Percentiles rank a stretch among this genome's conserved stretches.
Conservation (phyloP, 2,113 vertebrate species). For the Lanius ludovicianus region DNA sequence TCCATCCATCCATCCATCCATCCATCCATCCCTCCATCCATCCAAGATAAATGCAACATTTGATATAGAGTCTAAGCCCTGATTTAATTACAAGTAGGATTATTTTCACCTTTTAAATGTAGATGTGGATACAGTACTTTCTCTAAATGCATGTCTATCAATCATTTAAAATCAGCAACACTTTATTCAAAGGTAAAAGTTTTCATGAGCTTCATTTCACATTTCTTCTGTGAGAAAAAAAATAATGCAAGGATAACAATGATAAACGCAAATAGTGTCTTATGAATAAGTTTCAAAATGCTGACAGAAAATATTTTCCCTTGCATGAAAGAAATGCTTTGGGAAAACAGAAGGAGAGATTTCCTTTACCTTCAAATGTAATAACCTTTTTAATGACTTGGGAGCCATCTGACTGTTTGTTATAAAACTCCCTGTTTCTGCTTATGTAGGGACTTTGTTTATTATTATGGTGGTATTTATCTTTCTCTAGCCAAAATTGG, state of each 20-base stretch:
- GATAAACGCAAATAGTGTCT: neutral
- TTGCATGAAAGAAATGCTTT: neutral
- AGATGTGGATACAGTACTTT: neutral
- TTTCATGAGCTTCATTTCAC: neutral
- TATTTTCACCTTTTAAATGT: neutral
- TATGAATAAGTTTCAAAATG: neutral
- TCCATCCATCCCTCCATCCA: neutral
- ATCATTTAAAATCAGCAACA: neutral
- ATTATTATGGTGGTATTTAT: neutral
- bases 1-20: neutral
- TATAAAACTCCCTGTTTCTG: constrained; percentile 21
- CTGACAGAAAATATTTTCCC: constrained; percentile 12
- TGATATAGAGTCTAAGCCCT: neutral
- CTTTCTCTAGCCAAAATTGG: neutral
- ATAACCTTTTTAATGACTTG: constrained; percentile 30
- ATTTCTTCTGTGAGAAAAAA: neutral
- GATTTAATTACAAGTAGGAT: neutral
- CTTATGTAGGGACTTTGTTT: constrained; percentile 28
- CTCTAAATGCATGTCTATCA: neutral
- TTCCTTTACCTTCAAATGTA: constrained; percentile 4
- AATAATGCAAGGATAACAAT: neutral
- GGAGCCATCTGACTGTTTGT: neutral
- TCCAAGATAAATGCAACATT: neutral
- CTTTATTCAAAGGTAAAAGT: neutral
- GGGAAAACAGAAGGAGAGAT: constrained; percentile 6